Percentiles rank a stretch among this genome's conserved stretches.
Evolutionary conservation across 2,797 vertebrate species (phyloP).

Genomic region (Agapornis canus): DNA sequence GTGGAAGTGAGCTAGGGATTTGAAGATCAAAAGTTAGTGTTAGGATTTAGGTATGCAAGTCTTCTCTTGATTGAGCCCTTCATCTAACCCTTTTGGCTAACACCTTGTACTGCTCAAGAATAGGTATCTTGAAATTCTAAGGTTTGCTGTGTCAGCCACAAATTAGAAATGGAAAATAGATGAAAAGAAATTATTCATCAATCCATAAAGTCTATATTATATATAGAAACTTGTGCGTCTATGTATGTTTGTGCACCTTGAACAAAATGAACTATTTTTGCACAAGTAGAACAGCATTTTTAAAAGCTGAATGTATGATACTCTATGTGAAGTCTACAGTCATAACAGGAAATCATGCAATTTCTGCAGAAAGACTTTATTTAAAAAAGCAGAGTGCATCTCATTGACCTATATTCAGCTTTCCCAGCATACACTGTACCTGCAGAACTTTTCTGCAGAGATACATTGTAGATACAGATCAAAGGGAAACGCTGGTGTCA

Average conservation of each 20-base stretch:
- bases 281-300: neutral
- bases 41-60: neutral
- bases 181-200: conserved; percentile 13
- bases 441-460: conserved; percentile 69
- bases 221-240: neutral
- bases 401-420: conserved; percentile 80
- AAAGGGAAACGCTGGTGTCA: conserved; percentile 56
- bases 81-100: conserved; percentile 3
- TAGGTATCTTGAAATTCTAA: conserved; percentile 54
- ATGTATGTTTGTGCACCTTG: neutral
- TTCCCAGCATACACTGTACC: conserved; percentile 52
- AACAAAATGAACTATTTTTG: neutral
- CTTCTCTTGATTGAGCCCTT: neutral
- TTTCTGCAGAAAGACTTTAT: conserved; percentile 69
- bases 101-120: conserved; percentile 23
- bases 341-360: conserved; percentile 75
- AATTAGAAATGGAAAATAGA: neutral
- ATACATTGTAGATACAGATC: conserved; percentile 52
- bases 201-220: neutral
- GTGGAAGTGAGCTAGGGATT: neutral
- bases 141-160: neutral
- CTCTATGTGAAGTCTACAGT: conserved; percentile 48
- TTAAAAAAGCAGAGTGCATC: conserved; percentile 69
- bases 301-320: neutral
- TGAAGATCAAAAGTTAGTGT: conserved; percentile 3